Conservation (phyloP, 2,113 vertebrate genomes). For the Toxotes jaculatrix region DNA sequence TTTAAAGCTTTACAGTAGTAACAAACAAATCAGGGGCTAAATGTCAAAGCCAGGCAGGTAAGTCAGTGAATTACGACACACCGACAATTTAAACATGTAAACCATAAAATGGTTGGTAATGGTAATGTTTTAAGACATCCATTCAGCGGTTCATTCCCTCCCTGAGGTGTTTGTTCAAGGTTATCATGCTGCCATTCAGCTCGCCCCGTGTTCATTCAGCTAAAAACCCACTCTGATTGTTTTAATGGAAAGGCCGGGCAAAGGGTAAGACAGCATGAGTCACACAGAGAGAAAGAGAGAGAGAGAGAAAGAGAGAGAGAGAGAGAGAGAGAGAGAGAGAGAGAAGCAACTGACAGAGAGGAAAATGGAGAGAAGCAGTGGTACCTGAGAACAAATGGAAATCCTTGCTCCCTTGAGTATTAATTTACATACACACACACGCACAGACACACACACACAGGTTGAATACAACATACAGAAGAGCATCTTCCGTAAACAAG, state of each 20-base stretch:
- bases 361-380: background rate
- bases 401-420: constrained; percentile 40
- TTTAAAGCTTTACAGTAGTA: background rate
- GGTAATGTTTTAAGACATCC: background rate
- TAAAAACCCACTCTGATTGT: constrained; percentile 47
- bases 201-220: constrained; percentile 50
- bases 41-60: too few relatives aligned
- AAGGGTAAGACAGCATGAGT: constrained; percentile 71
- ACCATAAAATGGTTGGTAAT: background rate
- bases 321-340: constrained; percentile 31
- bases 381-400: constrained; percentile 49
- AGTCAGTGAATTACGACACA: too few relatives aligned
- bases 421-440: constrained; percentile 45
- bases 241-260: constrained; percentile 52
- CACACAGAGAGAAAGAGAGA: constrained; percentile 48
- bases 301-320: constrained; percentile 42
- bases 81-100: background rate
- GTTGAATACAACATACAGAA: constrained; percentile 19
- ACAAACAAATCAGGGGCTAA: background rate
- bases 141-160: background rate
- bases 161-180: constrained; percentile 29
- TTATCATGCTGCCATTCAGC: constrained; percentile 5
- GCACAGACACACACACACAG: constrained; percentile 28
- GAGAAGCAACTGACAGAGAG: constrained; percentile 1
- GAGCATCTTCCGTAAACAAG: constrained; percentile 37